Evolutionary conservation across 1,140 invertebrate genomes (phyloP).

Genomic region (Rhopalosiphum maidis): DNA sequence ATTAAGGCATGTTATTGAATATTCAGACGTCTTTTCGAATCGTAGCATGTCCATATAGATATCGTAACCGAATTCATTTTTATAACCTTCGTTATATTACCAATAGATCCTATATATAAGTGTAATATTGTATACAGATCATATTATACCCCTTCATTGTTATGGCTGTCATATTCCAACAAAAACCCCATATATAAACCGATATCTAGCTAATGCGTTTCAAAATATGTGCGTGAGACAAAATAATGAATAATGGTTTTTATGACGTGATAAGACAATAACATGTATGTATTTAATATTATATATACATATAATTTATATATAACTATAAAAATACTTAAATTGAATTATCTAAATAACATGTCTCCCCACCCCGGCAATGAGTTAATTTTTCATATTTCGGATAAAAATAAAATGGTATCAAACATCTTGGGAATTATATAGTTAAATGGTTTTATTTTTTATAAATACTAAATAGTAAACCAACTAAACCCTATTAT

Average conservation of each 20-base stretch:
- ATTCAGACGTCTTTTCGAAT: background rate
- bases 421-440: background rate
- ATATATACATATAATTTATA: background rate
- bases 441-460: background rate
- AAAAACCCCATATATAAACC: conserved; percentile 14
- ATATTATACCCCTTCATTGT: background rate
- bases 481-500: background rate
- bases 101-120: background rate
- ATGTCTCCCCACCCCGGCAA: background rate
- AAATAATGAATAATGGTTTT: conserved; percentile 39
- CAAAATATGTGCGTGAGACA: background rate
- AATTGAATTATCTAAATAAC: conserved; percentile 22
- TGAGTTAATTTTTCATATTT: background rate
- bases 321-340: background rate
- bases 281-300: background rate
- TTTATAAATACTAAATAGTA: background rate
- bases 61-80: background rate
- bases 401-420: background rate
- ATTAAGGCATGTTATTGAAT: background rate
- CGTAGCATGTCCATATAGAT: no score
- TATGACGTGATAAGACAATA: background rate
- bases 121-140: background rate
- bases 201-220: conserved; percentile 20
- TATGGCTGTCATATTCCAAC: conserved; percentile 18
- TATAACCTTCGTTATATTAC: background rate